Evolutionary conservation across 2,888 invertebrate genomes (phyloP).

Genomic region (Agriopis marginaria): DNA sequence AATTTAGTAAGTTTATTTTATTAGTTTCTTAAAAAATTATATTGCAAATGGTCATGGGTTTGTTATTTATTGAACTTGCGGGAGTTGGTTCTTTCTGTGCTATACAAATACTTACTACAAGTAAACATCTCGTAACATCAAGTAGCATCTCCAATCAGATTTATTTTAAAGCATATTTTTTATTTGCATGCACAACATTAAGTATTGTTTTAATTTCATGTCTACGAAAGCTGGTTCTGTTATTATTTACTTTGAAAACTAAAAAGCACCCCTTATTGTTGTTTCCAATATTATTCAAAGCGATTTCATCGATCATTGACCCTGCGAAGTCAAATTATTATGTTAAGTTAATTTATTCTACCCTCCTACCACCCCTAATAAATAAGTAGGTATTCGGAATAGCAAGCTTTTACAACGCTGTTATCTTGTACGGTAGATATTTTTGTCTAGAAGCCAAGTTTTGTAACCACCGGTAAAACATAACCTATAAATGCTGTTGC

Average conservation of each 20-base stretch:
- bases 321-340: constrained; percentile 33
- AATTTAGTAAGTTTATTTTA: too few species aligned
- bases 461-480: constrained; percentile 85
- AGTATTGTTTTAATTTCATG: too few species aligned
- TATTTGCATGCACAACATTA: too few species aligned
- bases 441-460: constrained; percentile 67
- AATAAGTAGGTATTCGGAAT: constrained; percentile 46
- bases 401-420: constrained; percentile 55
- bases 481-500: constrained; percentile 92
- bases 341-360: constrained; percentile 41
- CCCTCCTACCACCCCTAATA: constrained; percentile 25
- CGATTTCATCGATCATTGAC: constrained; percentile 33
- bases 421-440: constrained; percentile 56
- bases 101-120: too few species aligned
- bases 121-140: too few species aligned
- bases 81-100: too few species aligned
- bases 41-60: too few species aligned
- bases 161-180: too few species aligned
- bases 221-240: not conserved
- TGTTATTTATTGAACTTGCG: too few species aligned
- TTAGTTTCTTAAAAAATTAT: too few species aligned
- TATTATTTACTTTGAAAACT: not conserved
- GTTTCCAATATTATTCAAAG: constrained; percentile 28
- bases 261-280: constrained; percentile 27
- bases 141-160: too few species aligned